Percentiles rank a stretch among this genome's conserved stretches.
Evolutionary conservation across 2,113 vertebrate species (phyloP).

Genomic region (Mormyrus iriodes): DNA sequence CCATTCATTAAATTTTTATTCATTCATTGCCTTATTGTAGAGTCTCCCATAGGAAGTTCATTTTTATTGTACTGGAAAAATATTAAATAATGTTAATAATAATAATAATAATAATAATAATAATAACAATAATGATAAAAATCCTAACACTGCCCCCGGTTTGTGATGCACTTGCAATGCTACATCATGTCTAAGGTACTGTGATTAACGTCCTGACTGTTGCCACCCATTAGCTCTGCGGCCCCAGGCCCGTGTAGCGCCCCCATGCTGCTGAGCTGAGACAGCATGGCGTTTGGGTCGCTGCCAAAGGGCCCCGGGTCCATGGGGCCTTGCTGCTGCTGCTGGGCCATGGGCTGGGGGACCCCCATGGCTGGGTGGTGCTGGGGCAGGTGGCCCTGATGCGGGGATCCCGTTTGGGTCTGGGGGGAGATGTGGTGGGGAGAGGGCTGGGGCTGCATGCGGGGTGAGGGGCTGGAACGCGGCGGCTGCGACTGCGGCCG

Average conservation of each 20-base stretch:
- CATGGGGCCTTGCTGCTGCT: constrained; percentile 70
- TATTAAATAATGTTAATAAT: constrained; percentile 68
- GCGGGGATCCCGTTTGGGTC: constrained; percentile 83
- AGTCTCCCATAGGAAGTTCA: constrained; percentile 79
- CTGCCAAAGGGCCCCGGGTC: constrained; percentile 59
- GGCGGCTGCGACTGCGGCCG: constrained; percentile 89
- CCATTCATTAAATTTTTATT: constrained; percentile 85
- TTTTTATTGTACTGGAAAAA: constrained; percentile 67
- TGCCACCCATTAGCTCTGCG: constrained; percentile 80
- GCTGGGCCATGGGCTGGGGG: constrained; percentile 68
- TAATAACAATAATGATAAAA: constrained; percentile 58
- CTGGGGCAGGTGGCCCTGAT: constrained; percentile 66
- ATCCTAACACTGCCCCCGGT: constrained; percentile 41
- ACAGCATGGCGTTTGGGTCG: constrained; percentile 78
- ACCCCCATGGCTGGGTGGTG: constrained; percentile 69
- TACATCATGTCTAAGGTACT: constrained; percentile 91
- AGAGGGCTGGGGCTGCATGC: constrained; percentile 94
- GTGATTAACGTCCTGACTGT: constrained; percentile 84
- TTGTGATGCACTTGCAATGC: constrained; percentile 61
- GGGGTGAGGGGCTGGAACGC: constrained; percentile 90
- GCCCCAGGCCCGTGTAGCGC: constrained; percentile 79
- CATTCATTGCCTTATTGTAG: constrained; percentile 59
- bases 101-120: constrained; percentile 24
- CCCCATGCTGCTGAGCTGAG: constrained; percentile 84
- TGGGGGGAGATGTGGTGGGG: constrained; percentile 94